phyloP scores from a whole-genome alignment of 1,140 invertebrate species.

The Drosophila albomicans region DNA sequence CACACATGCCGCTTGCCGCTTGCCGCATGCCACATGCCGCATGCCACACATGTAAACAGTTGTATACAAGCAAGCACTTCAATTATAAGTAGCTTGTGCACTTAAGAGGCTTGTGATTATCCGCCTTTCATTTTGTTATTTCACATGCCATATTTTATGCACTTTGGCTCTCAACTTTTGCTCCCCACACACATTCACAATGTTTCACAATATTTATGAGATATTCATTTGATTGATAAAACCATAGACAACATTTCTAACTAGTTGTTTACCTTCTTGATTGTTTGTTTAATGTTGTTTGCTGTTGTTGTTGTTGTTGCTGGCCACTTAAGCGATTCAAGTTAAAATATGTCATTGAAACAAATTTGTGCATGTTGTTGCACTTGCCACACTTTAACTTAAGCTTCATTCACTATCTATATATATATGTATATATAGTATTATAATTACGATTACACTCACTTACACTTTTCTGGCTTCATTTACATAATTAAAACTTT shows the following conservation, averaged over 20 bases:
- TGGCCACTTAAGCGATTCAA: neutral
- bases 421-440: no score
- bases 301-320: neutral
- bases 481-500: conserved; percentile 22
- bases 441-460: conserved; percentile 8
- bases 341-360: neutral
- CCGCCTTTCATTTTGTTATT: neutral
- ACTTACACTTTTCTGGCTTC: conserved; percentile 18
- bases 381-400: neutral
- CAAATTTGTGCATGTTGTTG: neutral
- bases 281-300: neutral
- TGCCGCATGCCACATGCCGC: neutral
- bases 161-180: neutral
- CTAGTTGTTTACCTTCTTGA: neutral
- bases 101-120: conserved; percentile 20
- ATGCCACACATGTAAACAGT: conserved; percentile 19
- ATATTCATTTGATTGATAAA: conserved; percentile 13
- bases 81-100: conserved; percentile 21
- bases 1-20: no score
- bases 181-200: no score
- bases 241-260: neutral
- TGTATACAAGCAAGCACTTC: conserved; percentile 13
- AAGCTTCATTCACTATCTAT: neutral
- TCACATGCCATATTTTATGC: neutral
- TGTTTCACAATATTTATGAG: neutral